These are phyloP conservation scores for Ardeotis arabs DNA, from an alignment of 2,113 vertebrate species.

Conservation along the genomic window DNA sequence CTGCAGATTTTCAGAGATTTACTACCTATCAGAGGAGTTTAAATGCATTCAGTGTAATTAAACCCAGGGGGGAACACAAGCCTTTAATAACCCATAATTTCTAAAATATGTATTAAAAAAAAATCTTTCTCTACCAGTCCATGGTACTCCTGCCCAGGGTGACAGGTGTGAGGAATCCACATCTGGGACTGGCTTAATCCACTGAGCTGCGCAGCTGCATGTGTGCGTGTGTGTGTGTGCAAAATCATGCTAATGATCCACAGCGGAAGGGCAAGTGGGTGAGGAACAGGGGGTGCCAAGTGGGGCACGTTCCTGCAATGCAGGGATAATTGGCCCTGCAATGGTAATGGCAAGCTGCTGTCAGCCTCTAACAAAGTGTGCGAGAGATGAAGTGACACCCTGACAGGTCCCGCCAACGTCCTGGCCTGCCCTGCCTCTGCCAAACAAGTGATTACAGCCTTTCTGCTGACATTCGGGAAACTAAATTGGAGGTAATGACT, in stretches of 20 bases:
- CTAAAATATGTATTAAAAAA: not conserved
- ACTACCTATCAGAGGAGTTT: constrained; percentile 45
- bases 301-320: not conserved
- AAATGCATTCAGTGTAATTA: constrained; percentile 55
- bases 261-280: not conserved
- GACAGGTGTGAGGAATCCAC: not conserved
- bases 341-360: not conserved
- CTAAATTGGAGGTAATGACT: constrained; percentile 38
- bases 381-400: constrained; percentile 17
- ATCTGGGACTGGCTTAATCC: not conserved
- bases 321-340: constrained; percentile 64
- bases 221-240: not conserved
- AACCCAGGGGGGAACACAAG: constrained; percentile 43
- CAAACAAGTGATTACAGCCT: not conserved
- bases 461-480: constrained; percentile 24
- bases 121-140: not conserved
- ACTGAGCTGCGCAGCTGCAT: not conserved
- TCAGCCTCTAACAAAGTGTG: constrained; percentile 22
- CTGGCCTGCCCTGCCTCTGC: not conserved
- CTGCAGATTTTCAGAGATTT: constrained; percentile 50
- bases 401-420: not conserved
- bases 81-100: constrained; percentile 36
- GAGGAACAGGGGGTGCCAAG: not conserved
- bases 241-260: constrained; percentile 19
- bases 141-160: not conserved